These are phyloP conservation scores for Cygnus atratus DNA, from an alignment of 2,113 vertebrate species.

Conservation along the genomic window DNA sequence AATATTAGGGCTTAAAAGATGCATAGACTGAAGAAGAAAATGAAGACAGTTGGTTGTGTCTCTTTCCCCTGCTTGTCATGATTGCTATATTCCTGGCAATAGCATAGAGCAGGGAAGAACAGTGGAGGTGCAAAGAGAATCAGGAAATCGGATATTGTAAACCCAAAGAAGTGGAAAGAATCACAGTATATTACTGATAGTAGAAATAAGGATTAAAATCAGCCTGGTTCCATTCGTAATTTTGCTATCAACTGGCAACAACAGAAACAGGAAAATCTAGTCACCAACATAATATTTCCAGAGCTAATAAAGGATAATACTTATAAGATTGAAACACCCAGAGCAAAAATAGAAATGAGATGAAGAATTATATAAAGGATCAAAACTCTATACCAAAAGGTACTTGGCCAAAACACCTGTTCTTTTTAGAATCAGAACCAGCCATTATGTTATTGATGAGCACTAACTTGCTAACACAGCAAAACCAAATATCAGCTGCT, in stretches of 20 bases:
- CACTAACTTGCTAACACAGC: neutral
- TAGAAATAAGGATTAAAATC: neutral
- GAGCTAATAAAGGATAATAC: neutral
- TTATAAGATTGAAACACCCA: neutral
- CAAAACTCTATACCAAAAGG: neutral
- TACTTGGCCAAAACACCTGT: neutral
- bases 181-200: neutral
- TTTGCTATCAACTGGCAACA: neutral
- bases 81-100: neutral
- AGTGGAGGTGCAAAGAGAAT: neutral
- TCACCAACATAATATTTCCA: neutral
- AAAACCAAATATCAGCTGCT: constrained; percentile 27
- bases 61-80: neutral
- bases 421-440: neutral
- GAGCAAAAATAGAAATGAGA: neutral
- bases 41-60: neutral
- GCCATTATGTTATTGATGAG: neutral
- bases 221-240: neutral
- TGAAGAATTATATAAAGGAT: neutral
- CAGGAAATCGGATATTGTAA: neutral
- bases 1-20: neutral
- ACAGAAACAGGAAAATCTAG: neutral
- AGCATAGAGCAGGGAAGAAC: neutral
- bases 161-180: neutral
- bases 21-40: neutral